Evolutionary conservation across 2,797 vertebrate species (phyloP), one percentile per base, ranked within the genome.

Genomic region (Dryobates pubescens): DNA sequence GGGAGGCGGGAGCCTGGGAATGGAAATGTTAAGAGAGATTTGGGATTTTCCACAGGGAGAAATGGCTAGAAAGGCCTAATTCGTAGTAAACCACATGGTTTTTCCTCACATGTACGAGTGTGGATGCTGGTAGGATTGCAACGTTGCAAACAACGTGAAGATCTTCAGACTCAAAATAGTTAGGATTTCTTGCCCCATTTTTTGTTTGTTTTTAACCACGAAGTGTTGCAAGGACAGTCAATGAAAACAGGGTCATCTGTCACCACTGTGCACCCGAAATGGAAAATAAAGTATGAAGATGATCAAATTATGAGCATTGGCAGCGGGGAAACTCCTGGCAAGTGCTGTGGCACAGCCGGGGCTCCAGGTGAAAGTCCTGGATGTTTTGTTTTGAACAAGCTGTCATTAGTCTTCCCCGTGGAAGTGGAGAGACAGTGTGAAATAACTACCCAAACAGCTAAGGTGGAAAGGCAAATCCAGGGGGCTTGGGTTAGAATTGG

Each of bases 161-260:
- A 73, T 67, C 62, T 59, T 63, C 5, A 13, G 23, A 10, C 13
- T 49, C 32, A 81, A 73, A 58, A 54, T 36, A 67, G 64, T 70
- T 36, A 12, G 0, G 1, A 9, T 64, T 78, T 15, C 3, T 8
- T 8, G 6, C 6, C 11, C 4, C 41, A 2, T 59, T 85, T 72
- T 59, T 69, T 41, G 7, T 38, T n/a, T 0, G 0, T 32, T 92
- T 72, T 87, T 82, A 49, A 36, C 20, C 30, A 7, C 17, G 30
- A 63, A 59, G 70, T 36, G 4, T 38, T 56, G 45, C 57, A 3
- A 3, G 12, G 27, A 29, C 45, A 59, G 76, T 49, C 34, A n/a
- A 0, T 59, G 43, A n/a, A 69, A 94, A 83, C 5, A 24, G 70
- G 61, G 73, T 81, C 34, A 7, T 59, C 41, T 68, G 38, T 23